Conservation (phyloP, 2,888 invertebrate species). For the Cerceris ruficornis region DNA sequence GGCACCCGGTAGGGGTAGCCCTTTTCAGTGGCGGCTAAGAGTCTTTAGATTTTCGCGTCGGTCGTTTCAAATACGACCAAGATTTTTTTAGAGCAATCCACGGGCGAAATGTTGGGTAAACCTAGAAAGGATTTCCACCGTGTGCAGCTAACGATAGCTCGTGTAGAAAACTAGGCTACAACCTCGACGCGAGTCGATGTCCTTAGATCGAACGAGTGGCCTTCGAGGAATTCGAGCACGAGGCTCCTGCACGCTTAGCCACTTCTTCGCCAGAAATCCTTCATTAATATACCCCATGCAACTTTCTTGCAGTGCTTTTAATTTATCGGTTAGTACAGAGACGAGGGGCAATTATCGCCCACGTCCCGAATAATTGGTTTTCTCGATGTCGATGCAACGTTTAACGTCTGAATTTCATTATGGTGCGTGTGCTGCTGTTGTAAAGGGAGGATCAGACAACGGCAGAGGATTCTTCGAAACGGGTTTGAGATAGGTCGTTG, state of each 20-base stretch:
- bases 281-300: slow-evolving; percentile 36
- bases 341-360: slow-evolving; percentile 19
- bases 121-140: not conserved
- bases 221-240: slow-evolving; percentile 45
- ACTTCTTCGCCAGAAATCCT: slow-evolving; percentile 39
- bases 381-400: not conserved
- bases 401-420: not conserved
- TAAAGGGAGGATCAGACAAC: too few relatives aligned
- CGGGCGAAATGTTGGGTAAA: too few relatives aligned
- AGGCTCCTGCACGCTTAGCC: slow-evolving; percentile 23
- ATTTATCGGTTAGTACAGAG: slow-evolving; percentile 2
- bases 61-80: too few relatives aligned
- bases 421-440: too few relatives aligned
- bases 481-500: not conserved
- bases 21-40: too few relatives aligned
- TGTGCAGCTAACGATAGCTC: not conserved
- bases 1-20: too few relatives aligned
- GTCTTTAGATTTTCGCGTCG: too few relatives aligned
- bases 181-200: slow-evolving; percentile 45
- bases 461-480: too few relatives aligned
- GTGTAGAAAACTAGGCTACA: slow-evolving; percentile 21
- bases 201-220: slow-evolving; percentile 51
- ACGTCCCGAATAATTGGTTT: not conserved
- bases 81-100: too few relatives aligned
- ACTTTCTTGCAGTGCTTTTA: slow-evolving; percentile 6